Base-by-base conservation (phyloP, 1,140 invertebrate genomes). In the Solenopsis fugax region DNA sequence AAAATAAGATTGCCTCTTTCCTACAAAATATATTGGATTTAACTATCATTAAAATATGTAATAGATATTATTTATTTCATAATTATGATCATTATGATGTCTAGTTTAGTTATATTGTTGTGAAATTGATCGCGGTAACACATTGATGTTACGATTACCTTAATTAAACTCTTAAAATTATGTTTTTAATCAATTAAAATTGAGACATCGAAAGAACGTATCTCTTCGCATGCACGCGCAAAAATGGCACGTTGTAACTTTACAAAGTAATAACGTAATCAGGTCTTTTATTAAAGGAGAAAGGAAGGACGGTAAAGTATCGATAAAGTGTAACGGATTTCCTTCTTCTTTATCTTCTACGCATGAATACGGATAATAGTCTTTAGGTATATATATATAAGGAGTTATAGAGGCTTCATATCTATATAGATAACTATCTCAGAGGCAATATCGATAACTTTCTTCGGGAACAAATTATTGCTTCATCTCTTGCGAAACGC, bases 381-480 rank as follows among this genome's bases (percentile, higher is more conserved):
- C 65, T 45, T 54, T 58, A 89, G 58, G 67, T 89, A 75, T 41
- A 60, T 84, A 29, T 21, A 86, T 75, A 62, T 76, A 64, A 48
- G 13, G 29, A 72, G 41, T 16, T 9, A 41, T 50, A 56, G 67
- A 48, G 69, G 69, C 58, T 73, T 88, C 80, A 64, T 88, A 77
- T 64, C 41, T 76, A 78, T 64, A 45, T 69, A 81, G 86, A 90
- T 90, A 87, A 80, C 48, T 85, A 90, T 88, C 86, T 67, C 29
- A 21, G 67, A 21, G 67, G 88, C 45, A 90, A 90, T 90, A 90
- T 90, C 89, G 86, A 89, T 89, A 90, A 87, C 65, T 90, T 88
- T 77, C 62, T 52, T 52, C 48, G 65, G 52, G 85, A 62, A 60
- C 72, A 84, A 89, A 89, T 89, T 88, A 89, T 69, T 45, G 60